Evolutionary conservation across 2,888 invertebrate species (phyloP).

Genomic region (Andrena minutula): DNA sequence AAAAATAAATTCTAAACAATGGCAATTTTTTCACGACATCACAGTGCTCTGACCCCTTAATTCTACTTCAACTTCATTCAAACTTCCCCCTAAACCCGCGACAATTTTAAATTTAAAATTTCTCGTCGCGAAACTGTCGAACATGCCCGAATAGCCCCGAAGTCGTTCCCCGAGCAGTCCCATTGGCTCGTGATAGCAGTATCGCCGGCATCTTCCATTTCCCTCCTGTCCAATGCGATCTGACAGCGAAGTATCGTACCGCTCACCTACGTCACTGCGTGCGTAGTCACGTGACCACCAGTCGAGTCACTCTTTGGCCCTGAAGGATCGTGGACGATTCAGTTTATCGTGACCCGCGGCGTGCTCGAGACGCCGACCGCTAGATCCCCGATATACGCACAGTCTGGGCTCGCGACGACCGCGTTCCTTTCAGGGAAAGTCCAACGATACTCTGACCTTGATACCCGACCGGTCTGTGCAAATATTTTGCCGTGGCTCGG

Average conservation of each 20-base stretch:
- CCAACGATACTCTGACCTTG: conserved; percentile 33
- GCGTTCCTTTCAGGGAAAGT: conserved; percentile 21
- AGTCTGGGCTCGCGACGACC: background rate
- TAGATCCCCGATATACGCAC: background rate
- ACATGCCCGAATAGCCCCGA: background rate
- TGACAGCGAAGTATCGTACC: conserved; percentile 39
- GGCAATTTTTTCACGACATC: too few relatives aligned
- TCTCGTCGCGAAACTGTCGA: background rate
- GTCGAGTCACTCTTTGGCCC: conserved; percentile 71
- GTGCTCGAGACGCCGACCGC: conserved; percentile 17
- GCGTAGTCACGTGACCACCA: conserved; percentile 70
- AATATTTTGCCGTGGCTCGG: conserved; percentile 11
- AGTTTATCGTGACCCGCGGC: conserved; percentile 66
- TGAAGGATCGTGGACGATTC: conserved; percentile 69
- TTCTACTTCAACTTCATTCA: too few relatives aligned
- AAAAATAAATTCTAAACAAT: too few relatives aligned
- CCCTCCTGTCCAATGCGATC: conserved; percentile 43
- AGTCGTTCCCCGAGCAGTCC: background rate
- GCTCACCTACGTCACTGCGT: conserved; percentile 63
- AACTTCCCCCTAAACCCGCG: too few relatives aligned
- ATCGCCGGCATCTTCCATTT: conserved; percentile 34
- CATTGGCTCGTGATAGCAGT: conserved; percentile 31
- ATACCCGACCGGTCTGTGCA: conserved; percentile 3
- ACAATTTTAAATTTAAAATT: background rate
- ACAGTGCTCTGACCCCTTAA: too few relatives aligned